These are phyloP conservation scores for Stenotaenia linearis DNA, from an alignment of 2,888 invertebrate genomes.

Conservation along the genomic window DNA sequence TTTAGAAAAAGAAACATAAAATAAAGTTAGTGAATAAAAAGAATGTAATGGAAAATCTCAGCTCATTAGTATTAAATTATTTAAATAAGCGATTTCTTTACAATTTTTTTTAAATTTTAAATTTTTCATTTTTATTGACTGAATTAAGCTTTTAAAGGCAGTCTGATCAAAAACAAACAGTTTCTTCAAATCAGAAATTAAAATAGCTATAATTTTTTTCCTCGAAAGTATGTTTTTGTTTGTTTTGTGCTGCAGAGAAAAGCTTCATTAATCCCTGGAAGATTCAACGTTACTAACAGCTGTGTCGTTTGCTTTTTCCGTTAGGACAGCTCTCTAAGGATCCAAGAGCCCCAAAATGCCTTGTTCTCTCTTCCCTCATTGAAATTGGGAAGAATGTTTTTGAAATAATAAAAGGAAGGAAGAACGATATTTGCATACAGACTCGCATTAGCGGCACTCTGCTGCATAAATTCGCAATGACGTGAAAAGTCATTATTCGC, in stretches of 20 bases:
- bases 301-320: slow-evolving; percentile 24
- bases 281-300: neutral
- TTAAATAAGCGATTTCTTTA: neutral
- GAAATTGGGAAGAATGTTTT: slow-evolving; percentile 18
- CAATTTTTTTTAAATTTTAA: neutral
- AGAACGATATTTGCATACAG: slow-evolving; percentile 18
- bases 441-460: slow-evolving; percentile 1
- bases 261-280: slow-evolving; percentile 6
- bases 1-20: neutral
- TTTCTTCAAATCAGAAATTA: neutral
- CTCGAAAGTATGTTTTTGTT: slow-evolving; percentile 6
- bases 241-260: slow-evolving; percentile 2
- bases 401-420: slow-evolving; percentile 21
- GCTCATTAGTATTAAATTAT: neutral
- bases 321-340: slow-evolving; percentile 3
- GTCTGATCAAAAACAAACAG: neutral
- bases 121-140: neutral
- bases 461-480: slow-evolving; percentile 23
- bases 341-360: neutral
- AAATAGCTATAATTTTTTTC: neutral
- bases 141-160: neutral
- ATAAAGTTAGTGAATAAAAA: neutral
- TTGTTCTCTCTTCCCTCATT: slow-evolving; percentile 8
- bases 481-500: slow-evolving; percentile 2
- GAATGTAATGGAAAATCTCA: neutral